Evolutionary conservation across 2,888 invertebrate species (phyloP).

Genomic region (Siphonodentalium dalli): DNA sequence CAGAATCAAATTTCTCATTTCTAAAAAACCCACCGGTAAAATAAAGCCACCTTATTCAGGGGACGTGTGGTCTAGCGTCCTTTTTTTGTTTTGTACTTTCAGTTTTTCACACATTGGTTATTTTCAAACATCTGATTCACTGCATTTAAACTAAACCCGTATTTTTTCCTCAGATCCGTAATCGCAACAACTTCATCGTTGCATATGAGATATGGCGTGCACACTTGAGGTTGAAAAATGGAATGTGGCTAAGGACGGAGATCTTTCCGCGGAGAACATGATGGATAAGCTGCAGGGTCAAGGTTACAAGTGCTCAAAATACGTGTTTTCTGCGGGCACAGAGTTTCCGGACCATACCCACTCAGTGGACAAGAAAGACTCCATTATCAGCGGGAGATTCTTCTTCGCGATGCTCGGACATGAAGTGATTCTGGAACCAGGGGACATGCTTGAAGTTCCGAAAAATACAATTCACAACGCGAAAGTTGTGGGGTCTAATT

Average conservation of each 20-base stretch:
- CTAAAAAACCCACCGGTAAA: no score
- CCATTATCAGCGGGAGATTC: constrained; percentile 51
- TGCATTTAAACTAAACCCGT: no score
- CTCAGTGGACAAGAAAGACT: constrained; percentile 51
- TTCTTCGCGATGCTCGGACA: constrained; percentile 53
- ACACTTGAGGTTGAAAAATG: constrained; percentile 48
- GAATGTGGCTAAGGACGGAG: constrained; percentile 46
- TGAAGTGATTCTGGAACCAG: constrained; percentile 49
- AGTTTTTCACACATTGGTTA: no score
- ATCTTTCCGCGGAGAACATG: constrained; percentile 44
- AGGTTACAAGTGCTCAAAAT: constrained; percentile 46
- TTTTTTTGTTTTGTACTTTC: no score
- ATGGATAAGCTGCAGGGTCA: constrained; percentile 43
- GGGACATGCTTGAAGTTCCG: constrained; percentile 57
- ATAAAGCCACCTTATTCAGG: no score
- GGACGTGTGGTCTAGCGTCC: no score
- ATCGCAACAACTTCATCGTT: no score
- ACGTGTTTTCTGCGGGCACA: constrained; percentile 50
- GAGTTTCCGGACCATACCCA: constrained; percentile 58
- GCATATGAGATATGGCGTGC: no score
- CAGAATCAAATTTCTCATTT: no score
- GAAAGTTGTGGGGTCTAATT: constrained; percentile 46
- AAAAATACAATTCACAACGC: constrained; percentile 52
- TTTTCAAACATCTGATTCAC: no score
- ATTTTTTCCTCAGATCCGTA: no score